These are phyloP conservation scores for Troides aeacus DNA, from an alignment of 2,888 invertebrate species.

Conservation along the genomic window DNA sequence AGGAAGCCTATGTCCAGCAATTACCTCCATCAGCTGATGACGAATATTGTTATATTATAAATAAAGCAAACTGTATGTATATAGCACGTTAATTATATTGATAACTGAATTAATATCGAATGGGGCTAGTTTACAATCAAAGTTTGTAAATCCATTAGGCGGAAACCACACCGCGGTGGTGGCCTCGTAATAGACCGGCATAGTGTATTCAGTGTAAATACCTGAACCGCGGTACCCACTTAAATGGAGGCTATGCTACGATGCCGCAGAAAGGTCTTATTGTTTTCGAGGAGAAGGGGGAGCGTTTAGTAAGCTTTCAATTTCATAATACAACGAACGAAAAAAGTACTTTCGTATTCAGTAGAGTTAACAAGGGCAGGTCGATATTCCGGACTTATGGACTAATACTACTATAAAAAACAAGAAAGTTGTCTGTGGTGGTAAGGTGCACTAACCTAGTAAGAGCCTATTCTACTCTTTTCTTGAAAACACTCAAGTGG, in stretches of 20 bases:
- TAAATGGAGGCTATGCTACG: not conserved
- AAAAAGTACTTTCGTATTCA: too few species aligned
- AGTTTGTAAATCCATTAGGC: conserved; percentile 22
- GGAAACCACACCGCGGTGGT: conserved; percentile 1
- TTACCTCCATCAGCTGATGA: too few species aligned
- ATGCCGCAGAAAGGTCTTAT: conserved; percentile 4
- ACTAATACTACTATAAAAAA: too few species aligned
- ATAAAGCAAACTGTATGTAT: not conserved
- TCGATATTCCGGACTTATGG: too few species aligned
- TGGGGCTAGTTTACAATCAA: not conserved
- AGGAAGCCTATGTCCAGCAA: too few species aligned
- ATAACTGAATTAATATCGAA: conserved; percentile 10
- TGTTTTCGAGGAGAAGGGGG: not conserved
- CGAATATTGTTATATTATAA: too few species aligned
- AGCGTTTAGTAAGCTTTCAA: not conserved
- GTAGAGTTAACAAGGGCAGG: too few species aligned
- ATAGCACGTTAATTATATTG: not conserved
- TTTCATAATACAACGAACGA: not conserved
- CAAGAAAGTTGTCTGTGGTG: too few species aligned
- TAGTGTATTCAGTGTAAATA: not conserved
- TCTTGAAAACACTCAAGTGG: too few species aligned
- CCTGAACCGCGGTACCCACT: conserved; percentile 1
- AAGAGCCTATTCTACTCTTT: too few species aligned
- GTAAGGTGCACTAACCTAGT: too few species aligned
- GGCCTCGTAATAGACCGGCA: conserved; percentile 6